A percentile compares a stretch with the other conserved stretches of the same genome.
Evolutionary conservation across 2,113 vertebrate species (phyloP).

Genomic region (Podilymbus podiceps): DNA sequence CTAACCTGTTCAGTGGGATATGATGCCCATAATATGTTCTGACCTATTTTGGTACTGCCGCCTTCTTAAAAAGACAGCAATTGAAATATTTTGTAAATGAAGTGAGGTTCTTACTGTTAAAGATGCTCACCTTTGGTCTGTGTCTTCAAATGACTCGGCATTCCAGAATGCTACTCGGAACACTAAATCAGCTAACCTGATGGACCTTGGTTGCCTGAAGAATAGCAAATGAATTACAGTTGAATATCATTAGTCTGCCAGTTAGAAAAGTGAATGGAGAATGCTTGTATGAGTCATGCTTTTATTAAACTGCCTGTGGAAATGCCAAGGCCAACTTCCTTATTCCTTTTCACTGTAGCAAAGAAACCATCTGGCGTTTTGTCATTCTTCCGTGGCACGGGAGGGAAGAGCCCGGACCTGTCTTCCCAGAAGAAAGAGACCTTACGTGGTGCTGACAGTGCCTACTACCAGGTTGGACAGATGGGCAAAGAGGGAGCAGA

Average conservation of each 20-base stretch:
- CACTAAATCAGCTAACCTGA: neutral
- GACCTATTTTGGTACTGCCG: neutral
- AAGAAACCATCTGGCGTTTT: conserved; percentile 81
- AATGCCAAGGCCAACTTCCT: neutral
- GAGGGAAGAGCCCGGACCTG: conserved; percentile 80
- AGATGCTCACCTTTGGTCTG: neutral
- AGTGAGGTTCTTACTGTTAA: neutral
- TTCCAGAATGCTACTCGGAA: neutral
- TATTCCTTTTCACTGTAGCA: conserved; percentile 64
- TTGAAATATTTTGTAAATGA: neutral
- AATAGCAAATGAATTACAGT: neutral
- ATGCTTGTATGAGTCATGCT: neutral
- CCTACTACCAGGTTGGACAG: conserved; percentile 83
- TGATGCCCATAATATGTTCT: neutral
- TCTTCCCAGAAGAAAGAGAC: conserved; percentile 83
- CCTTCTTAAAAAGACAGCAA: neutral
- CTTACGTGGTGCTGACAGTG: conserved; percentile 82
- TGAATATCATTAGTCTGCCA: neutral
- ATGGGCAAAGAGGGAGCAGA: conserved; percentile 78
- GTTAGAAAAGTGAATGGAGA: neutral
- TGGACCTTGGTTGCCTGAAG: neutral
- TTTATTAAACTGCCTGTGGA: neutral
- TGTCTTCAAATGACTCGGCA: neutral
- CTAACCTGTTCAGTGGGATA: neutral
- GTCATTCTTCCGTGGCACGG: conserved; percentile 84